Evolutionary conservation across 2,113 vertebrate species (phyloP).

Genomic region (Scytalopus superciliaris): DNA sequence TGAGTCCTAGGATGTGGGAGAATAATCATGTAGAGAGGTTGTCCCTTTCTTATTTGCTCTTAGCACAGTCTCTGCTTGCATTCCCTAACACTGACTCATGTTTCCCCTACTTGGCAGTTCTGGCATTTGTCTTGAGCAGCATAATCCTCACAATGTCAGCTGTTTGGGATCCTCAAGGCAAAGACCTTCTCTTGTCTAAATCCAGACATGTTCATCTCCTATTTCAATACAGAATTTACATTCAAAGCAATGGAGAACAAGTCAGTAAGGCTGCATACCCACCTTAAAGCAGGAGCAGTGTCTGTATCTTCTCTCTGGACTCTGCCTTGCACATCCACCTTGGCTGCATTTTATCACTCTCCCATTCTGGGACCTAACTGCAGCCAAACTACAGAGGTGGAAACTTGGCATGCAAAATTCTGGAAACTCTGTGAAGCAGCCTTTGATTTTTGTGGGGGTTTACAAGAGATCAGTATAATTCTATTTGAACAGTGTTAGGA

Average conservation of each 20-base stretch:
- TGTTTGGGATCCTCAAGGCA: neutral
- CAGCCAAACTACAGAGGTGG: neutral
- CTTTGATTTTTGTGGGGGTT: neutral
- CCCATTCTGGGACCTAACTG: neutral
- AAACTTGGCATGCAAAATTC: neutral
- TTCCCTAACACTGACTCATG: neutral
- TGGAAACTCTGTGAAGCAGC: neutral
- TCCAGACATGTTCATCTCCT: neutral
- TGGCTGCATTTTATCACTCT: neutral
- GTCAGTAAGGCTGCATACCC: neutral
- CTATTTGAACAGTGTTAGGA: neutral
- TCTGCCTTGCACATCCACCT: neutral
- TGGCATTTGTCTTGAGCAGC: neutral
- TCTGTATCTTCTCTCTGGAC: neutral
- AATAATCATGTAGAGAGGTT: neutral
- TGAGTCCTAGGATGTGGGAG: neutral
- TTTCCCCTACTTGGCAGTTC: neutral
- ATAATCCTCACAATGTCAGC: neutral
- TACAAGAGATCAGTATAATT: slow-evolving; percentile 1
- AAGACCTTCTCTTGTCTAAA: neutral
- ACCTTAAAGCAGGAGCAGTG: neutral
- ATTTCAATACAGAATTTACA: neutral
- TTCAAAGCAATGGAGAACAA: neutral
- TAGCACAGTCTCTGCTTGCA: neutral
- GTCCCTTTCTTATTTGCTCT: neutral